Percentiles rank a stretch among this genome's conserved stretches.
These are phyloP conservation scores for Cinara cedri DNA, from an alignment of 2,888 invertebrate species.

Conservation along the genomic window DNA sequence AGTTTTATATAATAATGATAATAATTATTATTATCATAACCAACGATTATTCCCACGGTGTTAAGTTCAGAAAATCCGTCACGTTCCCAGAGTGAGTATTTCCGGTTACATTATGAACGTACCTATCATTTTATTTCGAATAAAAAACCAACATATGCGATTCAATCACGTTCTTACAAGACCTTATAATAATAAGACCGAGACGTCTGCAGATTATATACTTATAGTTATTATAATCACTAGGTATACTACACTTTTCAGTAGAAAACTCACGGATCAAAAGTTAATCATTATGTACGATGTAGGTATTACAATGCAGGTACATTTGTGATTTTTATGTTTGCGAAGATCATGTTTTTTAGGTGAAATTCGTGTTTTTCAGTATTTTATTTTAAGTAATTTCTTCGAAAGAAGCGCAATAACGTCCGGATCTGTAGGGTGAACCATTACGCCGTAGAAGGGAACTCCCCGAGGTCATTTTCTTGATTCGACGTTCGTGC, in stretches of 20 bases:
- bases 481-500: slow-evolving; percentile 41
- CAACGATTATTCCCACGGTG: slow-evolving; percentile 19
- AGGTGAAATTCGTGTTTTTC: too few species aligned
- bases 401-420: neutral
- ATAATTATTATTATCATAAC: slow-evolving; percentile 17
- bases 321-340: too few species aligned
- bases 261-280: too few species aligned
- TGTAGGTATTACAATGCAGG: too few species aligned
- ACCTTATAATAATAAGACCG: too few species aligned
- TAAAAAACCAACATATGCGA: neutral
- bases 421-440: neutral
- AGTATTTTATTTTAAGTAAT: neutral
- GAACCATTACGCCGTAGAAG: neutral
- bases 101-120: slow-evolving; percentile 14
- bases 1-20: slow-evolving; percentile 16
- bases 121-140: neutral
- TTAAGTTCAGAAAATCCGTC: slow-evolving; percentile 16
- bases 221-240: too few species aligned
- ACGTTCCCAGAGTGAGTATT: slow-evolving; percentile 17
- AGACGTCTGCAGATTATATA: too few species aligned
- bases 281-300: too few species aligned
- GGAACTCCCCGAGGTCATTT: slow-evolving; percentile 31
- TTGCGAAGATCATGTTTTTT: too few species aligned
- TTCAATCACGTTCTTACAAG: too few species aligned
- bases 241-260: too few species aligned